phyloP scores from a whole-genome alignment of 2,797 vertebrate species.

The Setipinna tenuifilis region DNA sequence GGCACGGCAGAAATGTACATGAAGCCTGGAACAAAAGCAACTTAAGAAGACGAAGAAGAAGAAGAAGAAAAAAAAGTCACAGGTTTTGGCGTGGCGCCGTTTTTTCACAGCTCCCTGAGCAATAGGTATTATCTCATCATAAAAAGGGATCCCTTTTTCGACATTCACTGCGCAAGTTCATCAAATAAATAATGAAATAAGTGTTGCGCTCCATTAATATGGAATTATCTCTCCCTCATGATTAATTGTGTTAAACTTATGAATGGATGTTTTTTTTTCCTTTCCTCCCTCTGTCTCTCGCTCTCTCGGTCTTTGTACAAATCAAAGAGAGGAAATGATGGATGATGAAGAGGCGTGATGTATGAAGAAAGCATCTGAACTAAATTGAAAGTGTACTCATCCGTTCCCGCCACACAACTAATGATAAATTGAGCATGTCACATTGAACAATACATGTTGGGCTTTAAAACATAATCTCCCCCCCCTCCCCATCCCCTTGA shows the following conservation, averaged over 20 bases:
- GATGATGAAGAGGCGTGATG: conserved; percentile 92
- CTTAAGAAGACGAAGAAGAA: conserved; percentile 42
- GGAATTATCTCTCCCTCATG: conserved; percentile 93
- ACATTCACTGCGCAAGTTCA: conserved; percentile 85
- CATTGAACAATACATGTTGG: conserved; percentile 90
- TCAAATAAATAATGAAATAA: conserved; percentile 82
- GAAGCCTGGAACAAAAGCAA: conserved; percentile 52
- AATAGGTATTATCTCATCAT: conserved; percentile 72
- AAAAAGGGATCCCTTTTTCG: conserved; percentile 74
- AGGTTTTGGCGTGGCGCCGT: conserved; percentile 42
- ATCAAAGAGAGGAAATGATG: conserved; percentile 90
- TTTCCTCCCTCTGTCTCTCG: conserved; percentile 75
- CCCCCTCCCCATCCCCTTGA: conserved; percentile 41
- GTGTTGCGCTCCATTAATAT: conserved; percentile 90
- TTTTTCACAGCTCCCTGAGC: conserved; percentile 60
- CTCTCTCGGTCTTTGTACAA: conserved; percentile 80
- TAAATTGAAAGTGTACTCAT: conserved; percentile 99
- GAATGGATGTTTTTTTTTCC: conserved; percentile 76
- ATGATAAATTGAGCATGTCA: conserved; percentile 99
- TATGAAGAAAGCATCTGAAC: conserved; percentile 97
- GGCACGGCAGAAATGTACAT: conserved; percentile 59
- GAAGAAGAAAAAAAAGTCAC: conserved; percentile 16
- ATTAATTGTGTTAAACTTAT: conserved; percentile 98
- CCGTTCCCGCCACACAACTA: conserved; percentile 95
- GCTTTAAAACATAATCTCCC: conserved; percentile 79